Evolutionary conservation across 2,113 vertebrate genomes (phyloP).

Genomic region (Pelecanoides urinatrix): DNA sequence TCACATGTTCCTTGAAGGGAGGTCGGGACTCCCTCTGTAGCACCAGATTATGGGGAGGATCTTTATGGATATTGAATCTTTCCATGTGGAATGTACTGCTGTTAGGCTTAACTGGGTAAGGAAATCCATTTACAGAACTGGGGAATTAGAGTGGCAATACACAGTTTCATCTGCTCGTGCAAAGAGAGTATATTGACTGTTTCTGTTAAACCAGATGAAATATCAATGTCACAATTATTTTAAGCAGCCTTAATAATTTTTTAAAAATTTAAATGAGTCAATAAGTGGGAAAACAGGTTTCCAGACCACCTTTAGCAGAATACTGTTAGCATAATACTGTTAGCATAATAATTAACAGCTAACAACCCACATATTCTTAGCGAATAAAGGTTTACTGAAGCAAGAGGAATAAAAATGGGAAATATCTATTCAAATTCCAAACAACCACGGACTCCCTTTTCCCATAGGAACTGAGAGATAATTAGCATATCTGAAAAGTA

Average conservation of each 20-base stretch:
- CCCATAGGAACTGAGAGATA: neutral
- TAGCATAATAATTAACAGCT: constrained; percentile 12
- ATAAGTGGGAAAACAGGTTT: neutral
- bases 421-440: neutral
- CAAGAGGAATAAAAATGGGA: neutral
- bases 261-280: neutral
- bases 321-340: neutral
- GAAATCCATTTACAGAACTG: neutral
- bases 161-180: neutral
- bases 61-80: neutral
- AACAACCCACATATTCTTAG: neutral
- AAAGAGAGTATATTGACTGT: neutral
- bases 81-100: neutral
- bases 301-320: neutral
- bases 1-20: neutral
- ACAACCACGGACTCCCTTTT: neutral
- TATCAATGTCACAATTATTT: neutral
- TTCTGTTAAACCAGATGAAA: neutral
- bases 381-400: neutral
- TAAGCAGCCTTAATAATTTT: neutral
- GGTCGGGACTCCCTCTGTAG: neutral
- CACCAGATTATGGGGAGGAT: neutral
- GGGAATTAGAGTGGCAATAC: neutral
- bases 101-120: neutral
- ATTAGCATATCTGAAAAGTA: neutral